Evolutionary conservation across 2,888 invertebrate species (phyloP), one percentile per base, ranked within the genome.

Genomic region (Argyra leucocephala): DNA sequence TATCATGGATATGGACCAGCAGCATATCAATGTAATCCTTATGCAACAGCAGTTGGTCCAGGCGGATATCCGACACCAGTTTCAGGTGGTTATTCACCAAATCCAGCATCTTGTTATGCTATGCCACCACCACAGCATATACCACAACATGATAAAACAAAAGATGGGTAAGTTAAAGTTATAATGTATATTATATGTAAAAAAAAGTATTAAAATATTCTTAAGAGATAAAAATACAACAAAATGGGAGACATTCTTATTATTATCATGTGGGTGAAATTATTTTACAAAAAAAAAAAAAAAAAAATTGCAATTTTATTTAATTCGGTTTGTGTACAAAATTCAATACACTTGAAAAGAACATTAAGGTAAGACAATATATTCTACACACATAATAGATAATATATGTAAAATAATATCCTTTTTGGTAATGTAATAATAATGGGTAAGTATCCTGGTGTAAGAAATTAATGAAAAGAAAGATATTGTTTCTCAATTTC

Each of bases 71-170:
- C 88, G 62, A 87, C 88, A 73, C 87, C 88, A 63, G 87, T 88
- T 62, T 87, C 88, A 65, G 83, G 83, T 68, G 85, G 84, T 67
- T 89, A 89, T 79, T 87, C 88, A 64, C 88, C 89, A 64, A 81
- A 83, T 71, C 78, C 80, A 69, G 82, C 83, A 64, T 86, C 88
- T 62, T 92, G 91, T 75, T 92, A 92, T 81, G 90, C 90, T 75
- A 92, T 93, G 91, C 91, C 92, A 67, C 90, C 90, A 66, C 91
- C 91, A 57, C 90, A 90, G 76, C 89, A 89, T 70, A 82, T 82
- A 72, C 88, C 88, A 67, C 86, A 84, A 74, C 91, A 89, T 79
- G 88, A 91, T 82, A 91, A 88, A 75, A 83, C 86, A 73, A 80
- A 80, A 73, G 80, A 80, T 71, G 77, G 80, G 80, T 80, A 69